phyloP scores from a whole-genome alignment of 1,140 invertebrate genomes.

The Phymastichus coffea region DNA sequence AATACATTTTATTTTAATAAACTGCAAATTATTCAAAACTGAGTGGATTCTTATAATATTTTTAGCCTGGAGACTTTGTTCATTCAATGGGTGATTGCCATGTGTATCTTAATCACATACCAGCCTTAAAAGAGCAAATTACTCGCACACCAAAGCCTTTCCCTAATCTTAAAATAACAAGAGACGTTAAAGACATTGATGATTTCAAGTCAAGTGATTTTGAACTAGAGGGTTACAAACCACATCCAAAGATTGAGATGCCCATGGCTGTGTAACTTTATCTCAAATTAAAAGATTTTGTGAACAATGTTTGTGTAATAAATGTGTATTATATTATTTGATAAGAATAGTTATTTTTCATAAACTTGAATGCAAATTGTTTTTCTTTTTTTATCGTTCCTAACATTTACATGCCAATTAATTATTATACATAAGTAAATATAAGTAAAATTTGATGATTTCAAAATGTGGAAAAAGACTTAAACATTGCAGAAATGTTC shows the following conservation, averaged over 20 bases:
- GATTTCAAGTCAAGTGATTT: slow-evolving; percentile 91
- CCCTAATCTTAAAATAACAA: slow-evolving; percentile 77
- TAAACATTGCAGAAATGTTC: slow-evolving; percentile 17
- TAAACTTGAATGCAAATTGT: no score
- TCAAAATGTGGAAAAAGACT: slow-evolving; percentile 1
- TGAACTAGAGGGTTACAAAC: slow-evolving; percentile 83
- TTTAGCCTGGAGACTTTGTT: slow-evolving; percentile 89
- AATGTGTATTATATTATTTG: background rate
- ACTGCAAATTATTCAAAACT: background rate
- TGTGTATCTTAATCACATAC: slow-evolving; percentile 91
- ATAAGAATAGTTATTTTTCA: no score
- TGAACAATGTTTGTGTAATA: background rate
- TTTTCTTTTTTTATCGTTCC: no score
- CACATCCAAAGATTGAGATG: slow-evolving; percentile 91
- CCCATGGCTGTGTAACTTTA: slow-evolving; percentile 87
- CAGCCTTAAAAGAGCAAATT: slow-evolving; percentile 82
- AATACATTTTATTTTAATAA: background rate
- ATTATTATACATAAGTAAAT: no score
- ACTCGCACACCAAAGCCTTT: slow-evolving; percentile 79
- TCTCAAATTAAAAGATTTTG: slow-evolving; percentile 11
- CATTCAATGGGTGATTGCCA: slow-evolving; percentile 97
- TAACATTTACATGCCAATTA: no score
- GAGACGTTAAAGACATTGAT: slow-evolving; percentile 76
- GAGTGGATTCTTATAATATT: slow-evolving; percentile 22
- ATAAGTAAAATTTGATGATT: no score